phyloP scores from a whole-genome alignment of 2,797 vertebrate genomes.

The Pseudochirops corinnae region DNA sequence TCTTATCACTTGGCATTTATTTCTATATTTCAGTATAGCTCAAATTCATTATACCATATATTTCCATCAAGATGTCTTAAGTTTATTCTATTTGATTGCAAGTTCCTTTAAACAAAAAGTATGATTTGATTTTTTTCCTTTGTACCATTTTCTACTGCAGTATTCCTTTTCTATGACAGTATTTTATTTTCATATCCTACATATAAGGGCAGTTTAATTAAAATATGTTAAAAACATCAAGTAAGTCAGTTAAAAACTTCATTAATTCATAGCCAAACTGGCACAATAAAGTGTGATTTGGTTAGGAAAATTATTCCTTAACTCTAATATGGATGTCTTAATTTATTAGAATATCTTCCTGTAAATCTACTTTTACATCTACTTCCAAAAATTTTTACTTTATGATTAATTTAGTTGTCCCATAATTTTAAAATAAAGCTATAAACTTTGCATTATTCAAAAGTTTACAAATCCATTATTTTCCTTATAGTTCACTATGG shows the following conservation, averaged over 20 bases:
- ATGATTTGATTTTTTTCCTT: neutral
- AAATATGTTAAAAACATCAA: neutral
- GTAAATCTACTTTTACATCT: neutral
- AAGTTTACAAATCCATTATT: neutral
- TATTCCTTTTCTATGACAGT: neutral
- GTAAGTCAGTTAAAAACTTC: neutral
- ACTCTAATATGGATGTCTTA: neutral
- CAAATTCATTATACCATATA: too few species aligned
- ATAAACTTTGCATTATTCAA: neutral
- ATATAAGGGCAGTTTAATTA: neutral
- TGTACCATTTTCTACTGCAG: neutral
- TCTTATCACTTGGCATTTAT: neutral
- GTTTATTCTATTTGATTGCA: too few species aligned
- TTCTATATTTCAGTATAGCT: too few species aligned
- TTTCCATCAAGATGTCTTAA: too few species aligned
- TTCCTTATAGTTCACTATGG: neutral
- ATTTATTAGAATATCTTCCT: neutral
- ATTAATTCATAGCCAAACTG: neutral
- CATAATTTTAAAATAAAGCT: neutral
- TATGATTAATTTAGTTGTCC: neutral
- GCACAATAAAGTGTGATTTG: neutral
- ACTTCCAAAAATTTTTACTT: neutral
- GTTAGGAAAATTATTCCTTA: neutral
- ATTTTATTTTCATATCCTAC: neutral
- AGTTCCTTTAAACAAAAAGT: neutral